Evolutionary conservation across 2,888 invertebrate genomes (phyloP).

Genomic region (Plusia festucae): DNA sequence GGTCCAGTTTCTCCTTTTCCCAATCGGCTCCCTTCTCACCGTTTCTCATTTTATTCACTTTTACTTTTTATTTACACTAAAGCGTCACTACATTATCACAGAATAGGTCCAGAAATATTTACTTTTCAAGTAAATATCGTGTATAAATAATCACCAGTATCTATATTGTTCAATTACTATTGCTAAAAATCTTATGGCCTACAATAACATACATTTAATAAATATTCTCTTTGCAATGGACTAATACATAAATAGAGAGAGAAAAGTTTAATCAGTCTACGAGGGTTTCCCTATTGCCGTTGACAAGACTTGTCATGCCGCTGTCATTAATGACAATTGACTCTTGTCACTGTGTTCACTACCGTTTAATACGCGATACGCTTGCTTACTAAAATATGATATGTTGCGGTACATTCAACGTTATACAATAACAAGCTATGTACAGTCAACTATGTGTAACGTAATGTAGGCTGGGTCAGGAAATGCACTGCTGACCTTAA

Average conservation of each 20-base stretch:
- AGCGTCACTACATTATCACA: constrained; percentile 56
- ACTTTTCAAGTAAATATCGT: constrained; percentile 8
- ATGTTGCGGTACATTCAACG: too few relatives aligned
- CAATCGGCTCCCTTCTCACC: constrained; percentile 68
- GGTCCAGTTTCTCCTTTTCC: constrained; percentile 80
- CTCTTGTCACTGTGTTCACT: too few relatives aligned
- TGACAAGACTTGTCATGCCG: too few relatives aligned
- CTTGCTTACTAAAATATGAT: too few relatives aligned
- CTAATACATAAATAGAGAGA: not conserved
- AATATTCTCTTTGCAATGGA: not conserved
- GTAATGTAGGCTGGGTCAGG: too few relatives aligned
- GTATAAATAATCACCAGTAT: constrained; percentile 1
- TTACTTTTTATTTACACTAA: constrained; percentile 44
- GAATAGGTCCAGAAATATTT: constrained; percentile 13
- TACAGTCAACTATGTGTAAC: too few relatives aligned
- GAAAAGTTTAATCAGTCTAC: too few relatives aligned
- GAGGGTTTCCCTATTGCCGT: not conserved
- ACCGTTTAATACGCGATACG: too few relatives aligned
- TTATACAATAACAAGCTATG: too few relatives aligned
- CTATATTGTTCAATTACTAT: constrained; percentile 29
- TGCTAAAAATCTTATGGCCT: not conserved
- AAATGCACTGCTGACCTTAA: too few relatives aligned
- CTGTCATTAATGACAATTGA: too few relatives aligned
- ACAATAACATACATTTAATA: not conserved
- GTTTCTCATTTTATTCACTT: constrained; percentile 64